phyloP scores from a whole-genome alignment of 1,140 invertebrate genomes.

The Vanessa tameamea region DNA sequence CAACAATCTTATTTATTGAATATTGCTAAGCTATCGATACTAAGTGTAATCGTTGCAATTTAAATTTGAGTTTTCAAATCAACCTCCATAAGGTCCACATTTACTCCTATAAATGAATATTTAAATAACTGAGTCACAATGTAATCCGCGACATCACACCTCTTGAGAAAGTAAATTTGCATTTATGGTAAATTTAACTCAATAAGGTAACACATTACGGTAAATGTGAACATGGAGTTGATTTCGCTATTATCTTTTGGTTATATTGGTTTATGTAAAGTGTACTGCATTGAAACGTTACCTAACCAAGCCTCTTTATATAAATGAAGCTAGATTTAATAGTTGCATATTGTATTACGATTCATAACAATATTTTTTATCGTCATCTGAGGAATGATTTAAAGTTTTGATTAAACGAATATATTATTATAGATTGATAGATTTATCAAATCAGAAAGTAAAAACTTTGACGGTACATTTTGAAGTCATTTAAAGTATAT shows the following conservation, averaged over 20 bases:
- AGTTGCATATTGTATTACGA: too few species aligned
- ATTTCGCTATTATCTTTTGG: not conserved
- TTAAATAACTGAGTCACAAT: slow-evolving; percentile 11
- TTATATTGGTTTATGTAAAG: not conserved
- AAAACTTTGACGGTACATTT: too few species aligned
- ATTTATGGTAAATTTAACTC: slow-evolving; percentile 22
- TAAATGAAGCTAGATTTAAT: not conserved
- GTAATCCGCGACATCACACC: slow-evolving; percentile 5
- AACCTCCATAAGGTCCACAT: not conserved
- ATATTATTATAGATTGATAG: too few species aligned
- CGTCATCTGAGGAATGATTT: too few species aligned
- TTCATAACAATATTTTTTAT: too few species aligned
- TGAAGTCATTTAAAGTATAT: too few species aligned
- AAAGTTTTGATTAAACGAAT: too few species aligned
- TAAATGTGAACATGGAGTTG: slow-evolving; percentile 1
- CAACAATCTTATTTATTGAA: not conserved
- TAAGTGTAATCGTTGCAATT: not conserved
- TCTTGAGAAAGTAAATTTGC: slow-evolving; percentile 21
- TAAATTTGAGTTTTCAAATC: not conserved
- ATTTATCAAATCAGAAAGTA: too few species aligned
- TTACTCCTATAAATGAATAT: not conserved
- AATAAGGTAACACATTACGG: slow-evolving; percentile 10
- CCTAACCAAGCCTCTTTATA: not conserved
- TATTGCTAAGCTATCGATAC: not conserved
- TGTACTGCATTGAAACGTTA: not conserved